Base-by-base conservation (phyloP, 1,140 invertebrate species). In the Aphidius ervi region DNA sequence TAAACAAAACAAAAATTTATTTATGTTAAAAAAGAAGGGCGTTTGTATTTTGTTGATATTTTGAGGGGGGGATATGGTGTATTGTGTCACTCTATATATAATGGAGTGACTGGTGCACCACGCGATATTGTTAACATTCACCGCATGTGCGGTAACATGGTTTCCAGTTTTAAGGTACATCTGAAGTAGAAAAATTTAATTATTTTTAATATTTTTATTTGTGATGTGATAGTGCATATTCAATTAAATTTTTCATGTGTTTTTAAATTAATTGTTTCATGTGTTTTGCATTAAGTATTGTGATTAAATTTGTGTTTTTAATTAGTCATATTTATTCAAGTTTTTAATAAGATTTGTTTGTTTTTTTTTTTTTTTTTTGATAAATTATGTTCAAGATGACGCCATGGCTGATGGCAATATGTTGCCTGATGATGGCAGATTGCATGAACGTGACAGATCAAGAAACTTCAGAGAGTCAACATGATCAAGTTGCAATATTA, bases 401-500 rank as follows among this genome's bases (percentile, higher is more conserved):
- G 68, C 74, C 76, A 75, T 79, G 73, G 76, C 64, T 80, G 64
- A 74, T 80, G 74, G 76, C 75, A 64, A 70, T 80, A 56, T 73
- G 78, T 58, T 79, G 76, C 62, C 63, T 79, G 63, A 74, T 69
- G 39, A 79, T 75, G 16, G 77, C 76, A 9, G 72, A 73, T 20
- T 79, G 77, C 62, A 65, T 76, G 5, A 79, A 79, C 58, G 69
- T 77, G 10, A 80, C 76, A 39, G 78, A 80, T 68, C 78, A 80
- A 55, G 75, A 77, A 57, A 75, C 76, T 23, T 79, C 77, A 3
- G 78, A 79, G 59, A 70, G 74, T 42, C 70, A 74, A 16, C 71
- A 78, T 65, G 72, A 78, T 53, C 80, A 81, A 67, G 83, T 85
- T 9, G 80, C 83, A 8, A 87, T 86, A 64, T 74, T 87, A 40